A percentile compares a stretch with the other conserved stretches of the same genome.
Conservation (phyloP, 64 coral and sea anemone genomes). For the Dendrophyllia cribrosa region DNA sequence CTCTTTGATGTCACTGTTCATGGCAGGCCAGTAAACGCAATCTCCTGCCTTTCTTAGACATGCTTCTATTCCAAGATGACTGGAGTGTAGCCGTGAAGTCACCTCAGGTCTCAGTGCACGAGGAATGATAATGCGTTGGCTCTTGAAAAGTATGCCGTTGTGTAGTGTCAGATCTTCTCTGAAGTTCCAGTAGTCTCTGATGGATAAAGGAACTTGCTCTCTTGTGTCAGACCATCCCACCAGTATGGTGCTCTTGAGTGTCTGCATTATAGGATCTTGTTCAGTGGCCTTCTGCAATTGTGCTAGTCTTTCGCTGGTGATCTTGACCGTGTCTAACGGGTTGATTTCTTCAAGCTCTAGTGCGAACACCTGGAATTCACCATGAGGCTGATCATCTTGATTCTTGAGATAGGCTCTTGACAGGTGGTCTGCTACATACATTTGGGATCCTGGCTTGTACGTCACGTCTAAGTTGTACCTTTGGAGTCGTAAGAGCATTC, state of each 20-base stretch:
- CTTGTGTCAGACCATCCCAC: constrained; percentile 44
- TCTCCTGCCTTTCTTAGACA: constrained; percentile 60
- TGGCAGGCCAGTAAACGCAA: constrained; percentile 67
- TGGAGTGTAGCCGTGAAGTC: constrained; percentile 44
- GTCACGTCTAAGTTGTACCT: constrained; percentile 31
- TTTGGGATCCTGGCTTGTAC: constrained; percentile 48
- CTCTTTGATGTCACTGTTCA: constrained; percentile 56
- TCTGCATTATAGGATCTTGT: constrained; percentile 56
- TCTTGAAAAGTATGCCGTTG: constrained; percentile 68
- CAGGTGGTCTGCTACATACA: constrained; percentile 71
- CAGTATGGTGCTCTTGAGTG: constrained; percentile 55
- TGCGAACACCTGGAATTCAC: constrained; percentile 40
- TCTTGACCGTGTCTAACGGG: constrained; percentile 26
- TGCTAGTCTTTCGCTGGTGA: constrained; percentile 32
- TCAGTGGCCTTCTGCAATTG: constrained; percentile 69
- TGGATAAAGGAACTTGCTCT: constrained; percentile 6
- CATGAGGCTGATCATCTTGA: neutral
- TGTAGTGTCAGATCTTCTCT: constrained; percentile 52
- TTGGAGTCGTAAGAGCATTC: constrained; percentile 55
- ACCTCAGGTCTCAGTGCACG: constrained; percentile 40
- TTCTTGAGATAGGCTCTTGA: constrained; percentile 53
- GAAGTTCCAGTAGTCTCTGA: constrained; percentile 67
- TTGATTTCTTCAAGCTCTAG: constrained; percentile 48
- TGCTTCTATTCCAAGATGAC: constrained; percentile 72
- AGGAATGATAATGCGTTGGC: constrained; percentile 59